phyloP scores from a whole-genome alignment of 2,888 invertebrate genomes.

The Falcaria lacertinaria region DNA sequence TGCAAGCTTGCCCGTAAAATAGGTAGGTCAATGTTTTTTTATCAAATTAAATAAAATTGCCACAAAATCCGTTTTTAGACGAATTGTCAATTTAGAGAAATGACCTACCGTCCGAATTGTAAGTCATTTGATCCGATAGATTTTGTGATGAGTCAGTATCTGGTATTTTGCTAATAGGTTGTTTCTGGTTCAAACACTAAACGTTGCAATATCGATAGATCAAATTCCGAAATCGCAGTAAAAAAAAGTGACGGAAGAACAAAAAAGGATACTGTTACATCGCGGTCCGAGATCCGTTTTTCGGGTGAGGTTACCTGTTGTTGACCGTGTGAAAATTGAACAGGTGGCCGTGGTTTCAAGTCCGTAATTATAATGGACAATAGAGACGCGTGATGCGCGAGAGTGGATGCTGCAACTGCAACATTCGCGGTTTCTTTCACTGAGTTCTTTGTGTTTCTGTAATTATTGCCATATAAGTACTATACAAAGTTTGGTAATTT shows the following conservation, averaged over 20 bases:
- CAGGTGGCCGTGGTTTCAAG: constrained; percentile 65
- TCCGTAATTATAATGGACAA: constrained; percentile 70
- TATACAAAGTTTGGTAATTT: too few species aligned
- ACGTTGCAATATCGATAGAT: not conserved
- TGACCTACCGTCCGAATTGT: too few species aligned
- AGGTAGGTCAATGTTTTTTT: too few species aligned
- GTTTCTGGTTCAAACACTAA: too few species aligned
- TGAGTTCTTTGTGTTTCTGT: not conserved
- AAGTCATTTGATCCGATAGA: too few species aligned
- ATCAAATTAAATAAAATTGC: too few species aligned
- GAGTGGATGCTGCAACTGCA: constrained; percentile 36
- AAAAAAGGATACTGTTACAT: constrained; percentile 63
- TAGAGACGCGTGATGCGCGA: constrained; percentile 58
- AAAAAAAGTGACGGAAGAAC: constrained; percentile 44
- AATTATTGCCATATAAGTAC: too few species aligned
- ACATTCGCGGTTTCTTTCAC: constrained; percentile 17
- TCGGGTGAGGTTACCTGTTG: constrained; percentile 59
- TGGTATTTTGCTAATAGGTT: too few species aligned
- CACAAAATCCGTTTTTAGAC: too few species aligned
- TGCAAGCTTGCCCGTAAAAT: too few species aligned
- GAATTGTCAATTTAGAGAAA: too few species aligned
- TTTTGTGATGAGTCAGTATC: too few species aligned
- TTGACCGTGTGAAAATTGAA: constrained; percentile 73
- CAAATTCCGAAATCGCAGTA: constrained; percentile 4
- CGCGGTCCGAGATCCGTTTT: constrained; percentile 50